phyloP scores from a whole-genome alignment of 2,888 invertebrate genomes.

The Ochropleura plecta region DNA sequence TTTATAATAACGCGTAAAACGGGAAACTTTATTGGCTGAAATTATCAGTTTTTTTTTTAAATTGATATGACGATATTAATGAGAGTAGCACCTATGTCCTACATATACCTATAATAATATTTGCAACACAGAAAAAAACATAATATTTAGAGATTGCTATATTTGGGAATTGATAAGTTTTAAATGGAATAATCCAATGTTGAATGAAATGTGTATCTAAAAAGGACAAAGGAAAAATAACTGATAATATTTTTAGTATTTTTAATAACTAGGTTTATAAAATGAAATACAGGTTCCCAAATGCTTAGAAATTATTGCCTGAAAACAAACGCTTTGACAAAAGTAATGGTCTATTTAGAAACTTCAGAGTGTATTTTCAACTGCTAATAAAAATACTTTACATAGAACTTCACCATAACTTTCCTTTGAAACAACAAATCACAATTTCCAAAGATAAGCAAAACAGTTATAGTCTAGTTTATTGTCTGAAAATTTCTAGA shows the following conservation, averaged over 20 bases:
- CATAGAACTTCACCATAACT: not conserved
- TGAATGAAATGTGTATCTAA: not conserved
- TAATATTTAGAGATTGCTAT: not conserved
- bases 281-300: not conserved
- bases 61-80: conserved; percentile 4
- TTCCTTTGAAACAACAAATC: conserved; percentile 11
- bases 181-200: not conserved
- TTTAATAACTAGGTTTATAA: not conserved
- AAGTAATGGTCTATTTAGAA: not conserved
- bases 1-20: conserved; percentile 50
- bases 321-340: not conserved
- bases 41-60: conserved; percentile 27
- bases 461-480: conserved; percentile 8
- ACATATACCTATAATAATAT: too few relatives aligned
- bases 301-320: not conserved
- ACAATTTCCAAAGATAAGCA: conserved; percentile 2
- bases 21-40: conserved; percentile 19
- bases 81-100: not conserved
- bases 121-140: too few relatives aligned
- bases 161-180: not conserved
- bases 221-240: not conserved
- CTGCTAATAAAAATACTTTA: not conserved
- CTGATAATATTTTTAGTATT: not conserved
- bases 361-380: not conserved
- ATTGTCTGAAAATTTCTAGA: conserved; percentile 26